Percentiles rank a stretch among this genome's conserved stretches.
Evolutionary conservation across 2,113 vertebrate species (phyloP).

Genomic region (Percopsis transmontana): DNA sequence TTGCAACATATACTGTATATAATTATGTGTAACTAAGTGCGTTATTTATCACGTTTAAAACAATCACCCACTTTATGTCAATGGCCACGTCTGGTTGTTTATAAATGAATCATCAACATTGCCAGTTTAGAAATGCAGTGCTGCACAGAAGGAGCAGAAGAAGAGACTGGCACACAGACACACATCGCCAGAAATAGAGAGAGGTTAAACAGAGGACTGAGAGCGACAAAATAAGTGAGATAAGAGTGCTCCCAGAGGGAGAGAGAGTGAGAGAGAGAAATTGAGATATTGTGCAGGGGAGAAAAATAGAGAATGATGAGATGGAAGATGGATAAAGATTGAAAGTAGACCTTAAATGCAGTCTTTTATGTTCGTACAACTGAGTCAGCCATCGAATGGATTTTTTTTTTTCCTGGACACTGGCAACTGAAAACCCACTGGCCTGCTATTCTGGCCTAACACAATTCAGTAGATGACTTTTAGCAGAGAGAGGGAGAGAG

Average conservation of each 20-base stretch:
- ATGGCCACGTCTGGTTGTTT: too few species aligned
- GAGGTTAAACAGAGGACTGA: background rate
- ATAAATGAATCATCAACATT: background rate
- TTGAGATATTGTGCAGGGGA: background rate
- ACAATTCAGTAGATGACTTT: too few species aligned
- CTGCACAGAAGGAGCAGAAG: constrained; percentile 3
- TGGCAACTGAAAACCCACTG: too few species aligned
- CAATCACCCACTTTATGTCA: too few species aligned
- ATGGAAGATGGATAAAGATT: background rate
- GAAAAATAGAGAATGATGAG: background rate
- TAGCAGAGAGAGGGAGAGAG: background rate
- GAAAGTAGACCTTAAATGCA: background rate
- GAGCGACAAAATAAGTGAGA: background rate
- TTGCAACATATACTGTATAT: too few species aligned
- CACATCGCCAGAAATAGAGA: constrained; percentile 4
- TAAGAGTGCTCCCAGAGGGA: constrained; percentile 12
- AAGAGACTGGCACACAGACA: constrained; percentile 4
- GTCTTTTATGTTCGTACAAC: too few species aligned
- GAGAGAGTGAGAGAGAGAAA: background rate
- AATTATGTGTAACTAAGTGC: too few species aligned
- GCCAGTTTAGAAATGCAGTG: background rate
- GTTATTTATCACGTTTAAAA: too few species aligned
- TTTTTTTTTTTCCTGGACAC: too few species aligned
- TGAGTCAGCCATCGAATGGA: too few species aligned
- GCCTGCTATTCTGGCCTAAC: too few species aligned